These are phyloP conservation scores for Reinhardtius hippoglossoides DNA, from an alignment of 2,113 vertebrate genomes.

Conservation along the genomic window DNA sequence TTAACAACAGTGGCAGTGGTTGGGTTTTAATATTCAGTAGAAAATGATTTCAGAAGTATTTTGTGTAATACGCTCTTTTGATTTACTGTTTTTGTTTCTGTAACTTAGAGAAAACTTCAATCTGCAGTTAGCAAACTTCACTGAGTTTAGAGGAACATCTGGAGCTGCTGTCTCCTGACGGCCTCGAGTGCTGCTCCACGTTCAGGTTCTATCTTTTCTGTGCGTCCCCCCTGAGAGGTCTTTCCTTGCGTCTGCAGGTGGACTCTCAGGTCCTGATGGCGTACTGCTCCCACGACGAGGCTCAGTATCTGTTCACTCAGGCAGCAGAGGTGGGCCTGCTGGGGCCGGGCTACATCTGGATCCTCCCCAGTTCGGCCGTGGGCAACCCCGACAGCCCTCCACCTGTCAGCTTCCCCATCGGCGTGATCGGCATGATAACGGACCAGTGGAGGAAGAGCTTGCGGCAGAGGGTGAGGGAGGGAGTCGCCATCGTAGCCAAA, in stretches of 20 bases:
- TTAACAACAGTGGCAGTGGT: too few species aligned
- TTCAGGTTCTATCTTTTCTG: not conserved
- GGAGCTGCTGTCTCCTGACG: not conserved
- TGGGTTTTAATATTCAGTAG: too few species aligned
- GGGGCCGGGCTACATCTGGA: constrained; percentile 95
- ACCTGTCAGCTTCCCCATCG: constrained; percentile 88
- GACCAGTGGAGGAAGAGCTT: constrained; percentile 96
- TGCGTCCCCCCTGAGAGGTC: not conserved
- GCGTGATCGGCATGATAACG: constrained; percentile 93
- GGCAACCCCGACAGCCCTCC: constrained; percentile 91
- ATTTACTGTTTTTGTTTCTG: not conserved
- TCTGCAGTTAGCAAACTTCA: not conserved
- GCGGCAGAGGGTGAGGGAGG: constrained; percentile 93
- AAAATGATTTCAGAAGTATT: too few species aligned
- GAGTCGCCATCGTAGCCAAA: constrained; percentile 93
- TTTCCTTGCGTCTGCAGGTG: constrained; percentile 61
- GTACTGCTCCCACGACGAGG: constrained; percentile 95
- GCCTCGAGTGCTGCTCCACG: not conserved
- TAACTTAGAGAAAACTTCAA: not conserved
- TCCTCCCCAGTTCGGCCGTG: constrained; percentile 90
- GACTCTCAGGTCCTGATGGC: constrained; percentile 93
- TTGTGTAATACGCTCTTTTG: too few species aligned
- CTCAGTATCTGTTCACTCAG: constrained; percentile 89
- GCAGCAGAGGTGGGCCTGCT: constrained; percentile 90
- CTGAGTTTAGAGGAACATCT: not conserved